These are phyloP conservation scores for Tipula confusa DNA, from an alignment of 2,888 invertebrate species.

Conservation along the genomic window DNA sequence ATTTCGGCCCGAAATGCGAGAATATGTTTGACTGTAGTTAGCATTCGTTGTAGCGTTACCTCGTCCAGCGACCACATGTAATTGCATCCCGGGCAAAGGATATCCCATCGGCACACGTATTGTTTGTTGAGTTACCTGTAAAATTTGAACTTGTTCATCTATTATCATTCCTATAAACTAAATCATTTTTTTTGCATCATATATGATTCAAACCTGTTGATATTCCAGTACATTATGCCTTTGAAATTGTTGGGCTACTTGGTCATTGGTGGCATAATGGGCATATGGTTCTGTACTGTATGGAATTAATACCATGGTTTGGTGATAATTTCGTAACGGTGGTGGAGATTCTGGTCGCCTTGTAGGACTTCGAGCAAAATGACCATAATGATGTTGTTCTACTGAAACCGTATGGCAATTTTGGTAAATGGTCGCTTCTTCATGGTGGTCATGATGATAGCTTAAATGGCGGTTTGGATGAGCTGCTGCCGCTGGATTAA, in stretches of 20 bases:
- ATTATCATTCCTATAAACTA: slow-evolving; percentile 20
- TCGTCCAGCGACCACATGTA: slow-evolving; percentile 50
- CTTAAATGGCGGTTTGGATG: slow-evolving; percentile 46
- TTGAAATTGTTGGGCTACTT: slow-evolving; percentile 46
- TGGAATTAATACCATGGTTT: slow-evolving; percentile 65
- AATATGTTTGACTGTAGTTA: slow-evolving; percentile 40
- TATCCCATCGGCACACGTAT: slow-evolving; percentile 52
- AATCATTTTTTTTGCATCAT: background rate
- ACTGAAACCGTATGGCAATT: slow-evolving; percentile 46
- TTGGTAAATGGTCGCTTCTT: slow-evolving; percentile 47
- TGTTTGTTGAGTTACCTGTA: slow-evolving; percentile 51
- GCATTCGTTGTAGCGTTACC: slow-evolving; percentile 42
- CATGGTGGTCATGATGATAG: slow-evolving; percentile 43
- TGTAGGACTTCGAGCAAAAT: slow-evolving; percentile 50
- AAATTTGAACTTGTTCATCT: slow-evolving; percentile 35
- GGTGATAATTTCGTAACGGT: slow-evolving; percentile 63
- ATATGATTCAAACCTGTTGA: slow-evolving; percentile 47
- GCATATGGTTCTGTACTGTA: slow-evolving; percentile 54
- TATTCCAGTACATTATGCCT: slow-evolving; percentile 50
- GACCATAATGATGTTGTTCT: slow-evolving; percentile 42
- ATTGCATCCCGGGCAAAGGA: slow-evolving; percentile 51
- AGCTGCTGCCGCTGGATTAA: slow-evolving; percentile 41
- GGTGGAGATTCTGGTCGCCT: slow-evolving; percentile 65
- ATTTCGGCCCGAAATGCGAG: slow-evolving; percentile 34
- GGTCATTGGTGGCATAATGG: slow-evolving; percentile 47